Percentiles rank a stretch among this genome's conserved stretches.
phyloP scores from a whole-genome alignment of 2,113 vertebrate species.

The Calyptommatus sinebrachiatus region DNA sequence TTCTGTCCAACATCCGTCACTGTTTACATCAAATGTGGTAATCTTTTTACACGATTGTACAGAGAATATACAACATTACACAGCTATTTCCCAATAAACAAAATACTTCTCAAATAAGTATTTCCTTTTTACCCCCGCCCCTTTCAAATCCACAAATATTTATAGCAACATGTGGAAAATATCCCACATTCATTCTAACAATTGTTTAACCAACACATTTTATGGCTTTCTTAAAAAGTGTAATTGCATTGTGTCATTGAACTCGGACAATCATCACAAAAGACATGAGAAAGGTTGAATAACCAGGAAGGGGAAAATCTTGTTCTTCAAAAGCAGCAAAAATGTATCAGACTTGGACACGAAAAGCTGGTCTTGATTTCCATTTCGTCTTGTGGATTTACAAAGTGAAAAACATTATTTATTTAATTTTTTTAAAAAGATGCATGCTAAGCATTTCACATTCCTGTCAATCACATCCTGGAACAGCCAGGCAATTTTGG shows the following conservation, averaged over 20 bases:
- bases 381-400: fast-evolving
- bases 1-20: not conserved
- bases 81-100: conserved; percentile 46
- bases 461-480: not conserved
- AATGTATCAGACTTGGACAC: not conserved
- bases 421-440: not conserved
- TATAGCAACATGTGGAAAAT: conserved; percentile 36
- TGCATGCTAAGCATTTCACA: conserved; percentile 22
- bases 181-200: conserved; percentile 46
- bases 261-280: conserved; percentile 37
- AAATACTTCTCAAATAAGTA: conserved; percentile 48
- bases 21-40: conserved; percentile 22
- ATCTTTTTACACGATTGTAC: conserved; percentile 57
- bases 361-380: fast-evolving
- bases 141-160: conserved; percentile 49
- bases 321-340: not conserved
- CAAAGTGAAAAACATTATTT: not conserved
- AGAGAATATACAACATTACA: conserved; percentile 48
- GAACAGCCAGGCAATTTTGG: not conserved
- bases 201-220: conserved; percentile 63
- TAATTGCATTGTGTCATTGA: conserved; percentile 61
- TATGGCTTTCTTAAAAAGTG: conserved; percentile 75
- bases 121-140: conserved; percentile 24
- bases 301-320: conserved; percentile 9
- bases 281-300: conserved; percentile 53